These are phyloP conservation scores for Mobula birostris DNA, from an alignment of 2,113 vertebrate species.

Conservation along the genomic window DNA sequence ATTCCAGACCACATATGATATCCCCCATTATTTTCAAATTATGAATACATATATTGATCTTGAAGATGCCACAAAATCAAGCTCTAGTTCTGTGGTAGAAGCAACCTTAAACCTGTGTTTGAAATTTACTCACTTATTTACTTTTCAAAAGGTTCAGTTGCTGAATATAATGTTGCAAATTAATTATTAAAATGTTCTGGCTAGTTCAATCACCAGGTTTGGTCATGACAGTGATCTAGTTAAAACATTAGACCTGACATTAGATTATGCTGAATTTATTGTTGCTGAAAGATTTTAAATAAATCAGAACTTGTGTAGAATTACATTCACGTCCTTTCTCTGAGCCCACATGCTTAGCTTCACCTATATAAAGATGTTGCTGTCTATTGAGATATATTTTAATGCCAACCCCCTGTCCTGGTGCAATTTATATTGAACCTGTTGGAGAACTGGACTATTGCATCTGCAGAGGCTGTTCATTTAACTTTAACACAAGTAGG, in stretches of 20 bases:
- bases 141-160: not conserved
- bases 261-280: not conserved
- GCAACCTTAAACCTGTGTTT: not conserved
- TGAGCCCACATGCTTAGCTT: not conserved
- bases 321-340: not conserved
- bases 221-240: not conserved
- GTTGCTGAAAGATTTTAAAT: not conserved
- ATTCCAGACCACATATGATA: not conserved
- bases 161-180: not conserved
- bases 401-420: not conserved
- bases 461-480: not conserved
- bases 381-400: not conserved
- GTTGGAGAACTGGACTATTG: not conserved
- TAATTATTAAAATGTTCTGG: not conserved
- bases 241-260: slow-evolving; percentile 6
- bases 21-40: not conserved
- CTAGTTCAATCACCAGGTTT: not conserved
- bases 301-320: not conserved
- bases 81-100: not conserved
- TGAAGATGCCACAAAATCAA: not conserved
- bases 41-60: not conserved
- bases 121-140: not conserved
- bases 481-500: not conserved
- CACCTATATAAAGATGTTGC: not conserved
- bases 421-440: not conserved